Base-by-base conservation (phyloP, 2,888 invertebrate genomes). In the Rhingia campestris region DNA sequence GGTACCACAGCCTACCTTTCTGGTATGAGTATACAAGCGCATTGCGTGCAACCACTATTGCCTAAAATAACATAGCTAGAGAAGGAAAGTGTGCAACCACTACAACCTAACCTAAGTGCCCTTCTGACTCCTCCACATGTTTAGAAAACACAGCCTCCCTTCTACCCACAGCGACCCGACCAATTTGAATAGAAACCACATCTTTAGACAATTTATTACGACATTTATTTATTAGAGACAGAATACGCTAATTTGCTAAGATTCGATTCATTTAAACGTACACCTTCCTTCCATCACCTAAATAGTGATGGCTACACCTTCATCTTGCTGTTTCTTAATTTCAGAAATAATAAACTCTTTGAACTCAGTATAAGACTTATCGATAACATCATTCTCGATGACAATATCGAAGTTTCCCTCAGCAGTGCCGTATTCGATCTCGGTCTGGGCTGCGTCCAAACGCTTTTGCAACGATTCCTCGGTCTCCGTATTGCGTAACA, bases 401-500 rank as follows among this genome's bases (percentile, higher is more conserved):
- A 96, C 92, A 73, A 95, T 92, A 89, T 98, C 95, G 90, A 98
- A 98, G 90, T 97, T 97, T 0, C 95, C 95, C 3, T 95, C 94
- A 22, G 43, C 37, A 88, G 91, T 91, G 93, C 98, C 98, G 92
- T 95, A 99, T 88, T 95, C 94, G 67, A 99, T 94, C 92, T 99
- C 99, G 74, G 93, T 92, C 87, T 93, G 92, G 0, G 98, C 98
- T 43, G 94, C 94, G 14, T 94, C 92, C 53, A 99, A 92, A 86
- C 99, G 94, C 87, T 94, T 95, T 81, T 93, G 92, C 58, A 99
- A 91, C 70, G 96, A 95, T 64, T 98, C 98, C 87, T 97, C 97
- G 2, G 95, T 95, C 92, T 99, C 99, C 0, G 99, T 98, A 81
- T 97, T 96, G 70, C 99, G 94, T 3, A 92, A 93, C 14, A 95